phyloP scores from a whole-genome alignment of 2,888 invertebrate species.

The Eupithecia exiguata region DNA sequence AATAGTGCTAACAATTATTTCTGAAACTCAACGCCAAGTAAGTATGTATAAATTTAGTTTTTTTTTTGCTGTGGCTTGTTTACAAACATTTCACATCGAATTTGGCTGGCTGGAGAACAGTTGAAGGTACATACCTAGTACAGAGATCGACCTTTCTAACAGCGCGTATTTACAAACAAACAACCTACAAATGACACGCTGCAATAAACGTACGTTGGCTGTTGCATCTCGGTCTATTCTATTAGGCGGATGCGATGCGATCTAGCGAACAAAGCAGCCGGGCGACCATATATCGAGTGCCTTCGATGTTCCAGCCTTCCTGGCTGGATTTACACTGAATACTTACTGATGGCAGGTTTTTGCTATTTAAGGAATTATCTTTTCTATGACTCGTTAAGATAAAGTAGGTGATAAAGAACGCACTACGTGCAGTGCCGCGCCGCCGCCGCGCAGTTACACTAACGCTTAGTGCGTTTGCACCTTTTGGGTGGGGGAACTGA shows the following conservation, averaged over 20 bases:
- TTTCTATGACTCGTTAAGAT: too few relatives aligned
- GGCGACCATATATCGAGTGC: slow-evolving; percentile 62
- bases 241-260: slow-evolving; percentile 72
- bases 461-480: too few relatives aligned
- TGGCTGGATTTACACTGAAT: not conserved
- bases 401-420: too few relatives aligned
- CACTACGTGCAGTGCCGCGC: too few relatives aligned
- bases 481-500: too few relatives aligned
- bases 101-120: too few relatives aligned
- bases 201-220: not conserved
- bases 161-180: slow-evolving; percentile 35
- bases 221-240: slow-evolving; percentile 60
- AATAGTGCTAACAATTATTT: too few relatives aligned
- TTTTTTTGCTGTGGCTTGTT: too few relatives aligned
- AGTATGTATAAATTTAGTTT: too few relatives aligned
- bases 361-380: not conserved
- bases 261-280: slow-evolving; percentile 64
- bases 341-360: not conserved
- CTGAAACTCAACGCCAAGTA: too few relatives aligned
- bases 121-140: not conserved
- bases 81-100: too few relatives aligned
- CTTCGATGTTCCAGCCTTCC: slow-evolving; percentile 16
- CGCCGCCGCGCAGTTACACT: too few relatives aligned
- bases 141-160: slow-evolving; percentile 5
- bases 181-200: slow-evolving; percentile 40